Evolutionary conservation across 2,888 invertebrate species (phyloP), one percentile per base, ranked within the genome.

Genomic region (Dasysyrphus albostriatus): DNA sequence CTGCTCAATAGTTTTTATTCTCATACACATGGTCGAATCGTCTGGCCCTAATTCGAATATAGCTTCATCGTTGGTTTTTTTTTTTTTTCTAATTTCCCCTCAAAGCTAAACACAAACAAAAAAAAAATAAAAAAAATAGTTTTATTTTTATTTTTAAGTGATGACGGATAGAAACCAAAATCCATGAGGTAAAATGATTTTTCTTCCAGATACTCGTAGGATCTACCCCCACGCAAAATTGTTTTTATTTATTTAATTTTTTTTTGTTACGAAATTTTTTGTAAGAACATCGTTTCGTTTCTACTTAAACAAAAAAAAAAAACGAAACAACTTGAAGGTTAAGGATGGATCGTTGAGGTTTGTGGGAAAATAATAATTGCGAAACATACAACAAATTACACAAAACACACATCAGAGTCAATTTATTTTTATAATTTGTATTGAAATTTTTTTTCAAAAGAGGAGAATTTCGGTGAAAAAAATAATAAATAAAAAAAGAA

Each of bases 41-140:
- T 29, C 42, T 63, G 63, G 42, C 63, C 63, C 63, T 63, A 49
- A 65, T 65, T 65, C 47, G 7, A 65, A 49, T 32, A 65, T 65
- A 65, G 19, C 47, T 49, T 65, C 47, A 65, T 49, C 65, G 19
- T 47, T 16, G 1, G 24, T 24, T 42, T 10, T 39, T 14, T 24
- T 3, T 19, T 37, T 39, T 19, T 5, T 9, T 37, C 1, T 37
- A 37, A 8, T 34, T 4, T 19, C n/a, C 7, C 14, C 24, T 44
- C 63, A 42, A 63, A 65, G 24, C 29, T 47, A 65, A 16, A 32
- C 24, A 65, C n/a, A 9, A 10, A 32, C 24, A 19, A 19, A 49
- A 34, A 12, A 34, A n/a, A n/a, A n/a, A n/a, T n/a, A n/a, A n/a
- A n/a, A n/a, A n/a, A n/a, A n/a, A n/a, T n/a, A n/a, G n/a, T 65